These are phyloP conservation scores for Triplophysa dalaica DNA, from an alignment of 2,113 vertebrate species.

Conservation along the genomic window DNA sequence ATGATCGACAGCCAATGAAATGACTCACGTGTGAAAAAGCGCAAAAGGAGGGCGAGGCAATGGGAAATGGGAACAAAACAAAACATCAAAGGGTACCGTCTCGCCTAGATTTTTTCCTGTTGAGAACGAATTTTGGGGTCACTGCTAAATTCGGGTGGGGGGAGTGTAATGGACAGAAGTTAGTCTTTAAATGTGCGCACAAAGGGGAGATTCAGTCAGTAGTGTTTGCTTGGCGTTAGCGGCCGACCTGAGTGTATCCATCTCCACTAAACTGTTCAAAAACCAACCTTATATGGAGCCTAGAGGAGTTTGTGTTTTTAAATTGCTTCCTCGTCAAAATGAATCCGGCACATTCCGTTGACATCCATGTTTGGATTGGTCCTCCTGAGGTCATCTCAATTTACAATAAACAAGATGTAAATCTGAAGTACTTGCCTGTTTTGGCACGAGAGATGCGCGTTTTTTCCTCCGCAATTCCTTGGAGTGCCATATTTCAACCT, in stretches of 20 bases:
- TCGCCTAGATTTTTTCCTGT: too few relatives aligned
- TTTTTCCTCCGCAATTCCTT: conserved; percentile 61
- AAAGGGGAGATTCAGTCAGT: neutral
- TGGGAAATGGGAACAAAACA: too few relatives aligned
- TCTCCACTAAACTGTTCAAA: conserved; percentile 57
- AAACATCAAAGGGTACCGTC: too few relatives aligned
- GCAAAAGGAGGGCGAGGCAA: too few relatives aligned
- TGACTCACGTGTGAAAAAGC: too few relatives aligned
- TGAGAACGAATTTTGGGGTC: too few relatives aligned
- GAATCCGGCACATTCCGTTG: conserved; percentile 58
- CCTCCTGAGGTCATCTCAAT: conserved; percentile 54
- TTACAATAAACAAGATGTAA: conserved; percentile 62
- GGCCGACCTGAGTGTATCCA: conserved; percentile 49
- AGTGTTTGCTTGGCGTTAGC: neutral
- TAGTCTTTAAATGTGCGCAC: neutral
- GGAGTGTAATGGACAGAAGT: too few relatives aligned
- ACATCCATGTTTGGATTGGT: conserved; percentile 22
- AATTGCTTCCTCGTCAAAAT: conserved; percentile 58
- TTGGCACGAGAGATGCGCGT: conserved; percentile 48
- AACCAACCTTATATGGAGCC: conserved; percentile 61
- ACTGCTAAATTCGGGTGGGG: too few relatives aligned
- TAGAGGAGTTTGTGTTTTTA: conserved; percentile 61
- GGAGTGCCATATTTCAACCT: conserved; percentile 60
- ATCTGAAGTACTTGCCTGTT: conserved; percentile 45
- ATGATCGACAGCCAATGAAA: too few relatives aligned